Percentiles rank a stretch among this genome's conserved stretches.
Evolutionary conservation across 2,797 vertebrate species (phyloP).

Genomic region (Pempheris klunzingeri): DNA sequence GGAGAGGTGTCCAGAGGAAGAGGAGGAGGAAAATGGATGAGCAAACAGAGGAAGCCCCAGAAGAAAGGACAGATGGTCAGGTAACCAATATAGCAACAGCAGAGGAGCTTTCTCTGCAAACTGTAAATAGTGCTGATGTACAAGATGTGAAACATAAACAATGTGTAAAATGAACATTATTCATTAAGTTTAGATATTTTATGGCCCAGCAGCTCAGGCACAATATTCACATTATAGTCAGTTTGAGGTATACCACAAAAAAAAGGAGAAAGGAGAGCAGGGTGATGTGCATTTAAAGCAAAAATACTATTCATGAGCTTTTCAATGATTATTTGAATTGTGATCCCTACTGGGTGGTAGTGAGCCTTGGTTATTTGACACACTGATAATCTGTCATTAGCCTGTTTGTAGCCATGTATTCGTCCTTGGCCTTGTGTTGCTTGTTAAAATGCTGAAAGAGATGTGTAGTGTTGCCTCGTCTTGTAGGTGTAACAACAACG

Average conservation of each 20-base stretch:
- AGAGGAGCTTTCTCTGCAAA: neutral
- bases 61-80: slow-evolving; percentile 29
- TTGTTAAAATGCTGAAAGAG: no score
- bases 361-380: no score
- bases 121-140: slow-evolving; percentile 3
- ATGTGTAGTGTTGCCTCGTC: no score
- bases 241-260: neutral
- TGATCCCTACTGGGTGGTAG: no score
- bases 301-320: no score
- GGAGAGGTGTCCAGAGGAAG: slow-evolving; percentile 23
- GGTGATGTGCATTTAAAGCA: no score
- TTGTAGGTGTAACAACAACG: no score
- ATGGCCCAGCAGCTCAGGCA: neutral
- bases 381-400: no score
- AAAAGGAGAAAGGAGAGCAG: neutral
- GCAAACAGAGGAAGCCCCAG: slow-evolving; percentile 33
- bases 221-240: neutral
- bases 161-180: slow-evolving; percentile 23
- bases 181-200: slow-evolving; percentile 1
- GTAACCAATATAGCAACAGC: slow-evolving; percentile 26
- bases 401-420: no score
- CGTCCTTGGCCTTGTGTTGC: no score
- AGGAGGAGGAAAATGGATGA: slow-evolving; percentile 23
- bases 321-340: no score
- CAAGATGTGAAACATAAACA: slow-evolving; percentile 23